Percentiles rank a stretch among this genome's conserved stretches.
Conservation (phyloP, 1,140 invertebrate genomes). For the Phymorhynchus buccinoides region DNA sequence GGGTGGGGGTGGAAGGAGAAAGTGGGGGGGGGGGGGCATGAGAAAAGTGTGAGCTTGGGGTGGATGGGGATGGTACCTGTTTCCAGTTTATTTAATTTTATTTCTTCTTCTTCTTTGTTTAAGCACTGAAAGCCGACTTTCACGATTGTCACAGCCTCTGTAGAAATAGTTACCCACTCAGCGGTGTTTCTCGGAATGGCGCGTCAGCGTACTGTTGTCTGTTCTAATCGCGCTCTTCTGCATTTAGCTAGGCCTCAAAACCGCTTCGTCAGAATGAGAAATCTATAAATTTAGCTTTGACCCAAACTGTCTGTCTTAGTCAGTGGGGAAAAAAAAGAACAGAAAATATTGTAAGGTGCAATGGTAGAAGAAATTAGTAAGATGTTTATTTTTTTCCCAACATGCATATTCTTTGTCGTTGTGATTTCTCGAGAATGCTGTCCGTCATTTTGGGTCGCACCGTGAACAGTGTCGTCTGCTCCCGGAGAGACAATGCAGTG, state of each 20-base stretch:
- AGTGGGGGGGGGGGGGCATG: not conserved
- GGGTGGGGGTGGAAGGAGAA: not conserved
- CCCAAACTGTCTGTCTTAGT: not conserved
- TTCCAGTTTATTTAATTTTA: too few species aligned
- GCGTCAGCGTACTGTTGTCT: not conserved
- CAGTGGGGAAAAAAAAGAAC: not conserved
- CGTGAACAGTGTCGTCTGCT: not conserved
- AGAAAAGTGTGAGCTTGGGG: too few species aligned
- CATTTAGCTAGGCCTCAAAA: not conserved
- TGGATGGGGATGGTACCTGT: too few species aligned
- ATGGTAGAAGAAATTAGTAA: too few species aligned
- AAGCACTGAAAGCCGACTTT: too few species aligned
- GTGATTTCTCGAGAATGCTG: not conserved
- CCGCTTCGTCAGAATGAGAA: constrained; percentile 10
- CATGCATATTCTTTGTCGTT: not conserved
- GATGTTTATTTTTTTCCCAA: too few species aligned
- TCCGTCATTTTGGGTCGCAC: not conserved
- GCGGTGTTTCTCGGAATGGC: not conserved
- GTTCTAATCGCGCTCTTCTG: not conserved
- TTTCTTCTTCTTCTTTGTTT: too few species aligned
- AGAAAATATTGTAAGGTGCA: not conserved
- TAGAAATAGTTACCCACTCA: not conserved
- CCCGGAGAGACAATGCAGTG: not conserved
- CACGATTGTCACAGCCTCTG: not conserved
- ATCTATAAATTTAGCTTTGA: not conserved